These are phyloP conservation scores for Drosophila picticornis DNA, from an alignment of 2,888 invertebrate species.

Conservation along the genomic window DNA sequence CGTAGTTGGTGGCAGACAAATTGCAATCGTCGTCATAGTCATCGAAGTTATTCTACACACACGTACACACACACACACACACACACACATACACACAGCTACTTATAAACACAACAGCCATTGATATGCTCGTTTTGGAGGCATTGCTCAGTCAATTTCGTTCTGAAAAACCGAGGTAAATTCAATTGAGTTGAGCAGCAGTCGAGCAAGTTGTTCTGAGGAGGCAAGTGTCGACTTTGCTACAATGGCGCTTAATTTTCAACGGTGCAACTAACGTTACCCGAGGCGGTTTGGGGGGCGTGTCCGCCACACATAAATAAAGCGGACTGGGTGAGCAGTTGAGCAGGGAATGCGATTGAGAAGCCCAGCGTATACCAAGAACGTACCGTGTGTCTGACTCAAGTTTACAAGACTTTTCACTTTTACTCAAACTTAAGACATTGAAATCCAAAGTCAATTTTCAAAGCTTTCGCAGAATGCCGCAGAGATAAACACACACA, in stretches of 20 bases:
- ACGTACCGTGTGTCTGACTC: conserved; percentile 34
- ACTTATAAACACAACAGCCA: conserved; percentile 22
- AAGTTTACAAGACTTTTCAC: conserved; percentile 73
- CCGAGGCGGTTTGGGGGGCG: conserved; percentile 8
- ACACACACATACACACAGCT: conserved; percentile 14
- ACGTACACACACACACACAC: conserved; percentile 3
- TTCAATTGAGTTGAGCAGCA: conserved; percentile 71
- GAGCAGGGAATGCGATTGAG: conserved; percentile 13
- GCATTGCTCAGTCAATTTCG: conserved; percentile 65
- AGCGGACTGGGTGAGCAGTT: conserved; percentile 2
- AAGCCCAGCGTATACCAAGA: conserved; percentile 16
- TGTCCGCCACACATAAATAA: conserved; percentile 4
- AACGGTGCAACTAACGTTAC: conserved; percentile 52
- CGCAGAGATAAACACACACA: neutral
- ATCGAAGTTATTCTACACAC: conserved; percentile 33
- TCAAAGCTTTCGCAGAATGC: conserved; percentile 37
- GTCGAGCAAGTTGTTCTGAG: conserved; percentile 35
- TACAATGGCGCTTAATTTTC: conserved; percentile 76
- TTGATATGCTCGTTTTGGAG: conserved; percentile 52
- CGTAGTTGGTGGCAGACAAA: conserved; percentile 64
- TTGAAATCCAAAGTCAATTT: conserved; percentile 55
- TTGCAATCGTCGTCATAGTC: conserved; percentile 60
- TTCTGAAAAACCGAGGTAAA: conserved; percentile 71
- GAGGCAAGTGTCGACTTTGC: conserved; percentile 34
- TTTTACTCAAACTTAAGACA: conserved; percentile 63